Evolutionary conservation across 1,140 invertebrate genomes (phyloP).

Genomic region (Brachionus plicatilis): DNA sequence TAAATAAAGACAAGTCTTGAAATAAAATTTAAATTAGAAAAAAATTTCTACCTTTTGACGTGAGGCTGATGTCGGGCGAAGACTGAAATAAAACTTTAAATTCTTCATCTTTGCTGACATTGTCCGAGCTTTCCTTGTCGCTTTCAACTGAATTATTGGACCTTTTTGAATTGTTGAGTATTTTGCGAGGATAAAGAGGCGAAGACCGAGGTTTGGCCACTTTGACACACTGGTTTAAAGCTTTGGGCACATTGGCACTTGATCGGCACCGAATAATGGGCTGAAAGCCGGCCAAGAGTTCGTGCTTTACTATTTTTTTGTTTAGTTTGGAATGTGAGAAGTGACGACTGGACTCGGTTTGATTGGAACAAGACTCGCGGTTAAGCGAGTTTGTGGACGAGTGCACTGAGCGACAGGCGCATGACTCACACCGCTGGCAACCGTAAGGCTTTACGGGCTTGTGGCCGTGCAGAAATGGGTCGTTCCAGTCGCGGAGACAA

Average conservation of each 20-base stretch:
- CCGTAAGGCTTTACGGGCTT: neutral
- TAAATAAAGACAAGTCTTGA: neutral
- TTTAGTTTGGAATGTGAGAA: neutral
- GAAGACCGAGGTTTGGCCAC: neutral
- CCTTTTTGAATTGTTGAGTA: neutral
- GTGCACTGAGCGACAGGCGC: neutral
- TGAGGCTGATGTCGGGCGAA: neutral
- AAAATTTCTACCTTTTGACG: neutral
- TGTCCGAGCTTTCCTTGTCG: neutral
- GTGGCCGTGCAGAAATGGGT: constrained; percentile 31
- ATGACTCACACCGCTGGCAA: constrained; percentile 18
- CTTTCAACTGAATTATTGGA: constrained; percentile 9
- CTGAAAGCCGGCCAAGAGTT: neutral
- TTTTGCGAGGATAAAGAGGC: neutral
- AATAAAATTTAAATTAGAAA: no score
- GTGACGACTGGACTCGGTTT: neutral
- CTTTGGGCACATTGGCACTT: constrained; percentile 6
- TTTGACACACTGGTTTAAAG: neutral
- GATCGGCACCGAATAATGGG: neutral
- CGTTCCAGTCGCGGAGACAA: constrained; percentile 34
- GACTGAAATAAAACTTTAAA: constrained; percentile 16
- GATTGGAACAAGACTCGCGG: neutral
- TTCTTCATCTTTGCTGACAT: constrained; percentile 19
- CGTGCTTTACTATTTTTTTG: neutral
- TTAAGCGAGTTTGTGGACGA: neutral